Conservation (phyloP, 1,140 invertebrate genomes). For the Lucilia cuprina region DNA sequence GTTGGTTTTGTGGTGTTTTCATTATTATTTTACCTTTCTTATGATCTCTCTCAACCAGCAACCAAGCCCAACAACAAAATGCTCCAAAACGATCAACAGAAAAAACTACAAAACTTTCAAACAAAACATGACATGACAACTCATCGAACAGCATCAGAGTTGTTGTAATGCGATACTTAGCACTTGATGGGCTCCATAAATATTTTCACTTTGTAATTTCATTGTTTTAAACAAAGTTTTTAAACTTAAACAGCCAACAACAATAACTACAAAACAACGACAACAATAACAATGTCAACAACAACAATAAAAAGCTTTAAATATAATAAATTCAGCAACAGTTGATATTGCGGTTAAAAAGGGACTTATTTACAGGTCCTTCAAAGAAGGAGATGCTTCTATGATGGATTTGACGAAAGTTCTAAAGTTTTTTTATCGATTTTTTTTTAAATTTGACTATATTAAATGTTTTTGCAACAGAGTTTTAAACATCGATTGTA, state of each 20-base stretch:
- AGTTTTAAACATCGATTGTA: too few relatives aligned
- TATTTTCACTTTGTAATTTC: constrained; percentile 52
- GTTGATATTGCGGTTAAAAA: background rate
- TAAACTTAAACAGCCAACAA: background rate
- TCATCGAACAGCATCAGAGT: constrained; percentile 61
- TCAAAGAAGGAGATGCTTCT: background rate
- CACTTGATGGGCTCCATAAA: constrained; percentile 63
- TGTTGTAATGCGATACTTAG: constrained; percentile 63
- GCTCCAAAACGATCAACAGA: constrained; percentile 7
- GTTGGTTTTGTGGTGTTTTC: background rate
- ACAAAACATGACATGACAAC: constrained; percentile 60
- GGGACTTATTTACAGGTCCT: background rate
- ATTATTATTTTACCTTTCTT: background rate
- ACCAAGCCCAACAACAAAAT: constrained; percentile 19
- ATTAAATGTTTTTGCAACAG: too few relatives aligned
- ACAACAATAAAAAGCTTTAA: constrained; percentile 10
- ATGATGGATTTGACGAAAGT: background rate
- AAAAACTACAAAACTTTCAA: constrained; percentile 34
- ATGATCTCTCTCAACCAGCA: background rate
- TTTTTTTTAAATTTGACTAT: too few relatives aligned
- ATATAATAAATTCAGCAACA: constrained; percentile 10
- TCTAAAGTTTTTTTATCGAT: too few relatives aligned
- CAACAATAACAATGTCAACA: background rate
- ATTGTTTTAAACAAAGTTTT: constrained; percentile 22
- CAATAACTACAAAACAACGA: background rate